Base-by-base conservation (phyloP, 2,113 vertebrate genomes). In the Urocitellus parryii region DNA sequence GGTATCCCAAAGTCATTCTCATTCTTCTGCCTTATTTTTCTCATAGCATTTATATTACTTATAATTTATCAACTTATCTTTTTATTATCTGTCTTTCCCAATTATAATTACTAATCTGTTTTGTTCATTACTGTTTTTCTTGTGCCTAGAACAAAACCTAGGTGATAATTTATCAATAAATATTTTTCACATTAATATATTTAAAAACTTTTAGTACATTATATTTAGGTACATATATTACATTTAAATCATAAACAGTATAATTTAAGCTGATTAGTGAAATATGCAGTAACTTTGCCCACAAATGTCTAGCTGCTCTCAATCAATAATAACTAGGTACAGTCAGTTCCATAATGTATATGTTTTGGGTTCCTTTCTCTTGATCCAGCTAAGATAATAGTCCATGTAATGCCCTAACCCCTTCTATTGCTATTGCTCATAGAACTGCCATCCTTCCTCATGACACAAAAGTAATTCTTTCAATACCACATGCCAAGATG, bases 181-280 rank as follows among this genome's bases (percentile, higher is more conserved):
- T 58, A 68, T 61, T 88, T 82, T 68, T 37, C 25, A 12, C 81
- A 81, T 61, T 53, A 72, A n/a, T 65, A 61, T 56, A 65, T 32
- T 18, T 53, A 29, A 68, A 72, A 91, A 70, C 18, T 78, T 87
- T 87, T 18, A 72, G 34, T 42, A 18, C 4, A 11, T 68, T 82
- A 42, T 25, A 68, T 39, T 82, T 77, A 72, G 63, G 39, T 17
- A 83, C 10, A 53, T 7, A 53, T 2, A 5, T 14, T 68, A 76
- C 39, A 76, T 81, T 76, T 61, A 77, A 63, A 91, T 37, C 68
- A 45, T 42, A 22, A 91, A 72, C 14, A 45, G 22, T 88, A 20
- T 65, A 81, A 76, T 48, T 87, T 88, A 76, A 93, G 77, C 45
- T n/a, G 24, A 48, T 58, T 93, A 32, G 65, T 82, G 51, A 63